Base-by-base conservation (phyloP, 2,888 invertebrate species). In the Ornithoptera priamus region DNA sequence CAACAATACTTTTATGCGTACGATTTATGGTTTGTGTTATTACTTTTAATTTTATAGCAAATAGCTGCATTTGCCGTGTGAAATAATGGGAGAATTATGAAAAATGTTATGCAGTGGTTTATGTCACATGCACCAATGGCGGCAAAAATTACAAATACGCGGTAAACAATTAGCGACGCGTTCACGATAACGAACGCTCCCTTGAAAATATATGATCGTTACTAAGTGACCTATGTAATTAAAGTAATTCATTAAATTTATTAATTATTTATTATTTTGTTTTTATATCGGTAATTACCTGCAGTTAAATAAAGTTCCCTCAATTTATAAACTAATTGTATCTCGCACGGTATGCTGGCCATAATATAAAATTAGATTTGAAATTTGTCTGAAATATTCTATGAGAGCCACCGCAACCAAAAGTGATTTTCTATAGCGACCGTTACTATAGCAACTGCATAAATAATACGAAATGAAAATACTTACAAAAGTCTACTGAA, bases 71-170 rank as follows among this genome's bases (percentile, higher is more conserved):
- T 53, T 53, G 53, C 1, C 3, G 53, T n/a, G 53, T 3, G 61
- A 22, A 10, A 22, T 24, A 58, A 56, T 20, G 20, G 22, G n/a
- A 62, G 58, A 62, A 67, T 62, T 46, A 62, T 68, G 24, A 58
- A 58, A 58, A 62, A 42, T 62, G 42, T 22, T 39, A 39, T 53
- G 46, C 57, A 7, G n/a, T n/a, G 18, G 18, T 63, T 58, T 53
- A 66, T 66, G 66, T 58, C 59, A 36, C 36, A 1, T 57, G 62
- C 61, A 17, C 10, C 61, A 24, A 62, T 57, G 61, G 65, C 66
- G 59, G 58, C 24, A 66, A 66, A 61, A 70, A 70, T 70, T 68
- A 65, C 72, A 75, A 72, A 72, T 75, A 72, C 62, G 67, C 69
- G 65, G 62, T 59, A 68, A 73, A 72, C 71, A 72, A 67, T 74